A percentile compares a stretch with the other conserved stretches of the same genome.
Evolutionary conservation across 1,140 invertebrate species (phyloP).

Genomic region (Anagrus nilaparvatae): DNA sequence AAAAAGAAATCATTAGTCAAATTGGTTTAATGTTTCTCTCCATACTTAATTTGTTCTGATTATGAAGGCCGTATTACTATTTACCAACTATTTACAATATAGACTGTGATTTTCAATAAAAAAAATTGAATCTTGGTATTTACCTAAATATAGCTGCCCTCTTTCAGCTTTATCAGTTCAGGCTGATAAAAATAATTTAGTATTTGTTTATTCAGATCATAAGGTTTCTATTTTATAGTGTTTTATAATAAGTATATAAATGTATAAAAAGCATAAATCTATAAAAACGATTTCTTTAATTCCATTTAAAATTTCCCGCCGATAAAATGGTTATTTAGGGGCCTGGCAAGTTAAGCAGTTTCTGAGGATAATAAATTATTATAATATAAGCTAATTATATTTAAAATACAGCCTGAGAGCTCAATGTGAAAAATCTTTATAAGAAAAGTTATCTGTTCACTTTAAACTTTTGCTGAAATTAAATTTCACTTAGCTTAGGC

Average conservation of each 20-base stretch:
- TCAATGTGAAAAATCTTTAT: too few species aligned
- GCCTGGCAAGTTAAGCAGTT: too few species aligned
- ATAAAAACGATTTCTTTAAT: too few species aligned
- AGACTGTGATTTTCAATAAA: slow-evolving; percentile 23
- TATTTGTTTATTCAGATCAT: slow-evolving; percentile 61
- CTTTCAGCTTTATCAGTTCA: slow-evolving; percentile 58
- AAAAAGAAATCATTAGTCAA: slow-evolving; percentile 25
- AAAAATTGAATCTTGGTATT: slow-evolving; percentile 41
- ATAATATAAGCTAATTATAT: too few species aligned
- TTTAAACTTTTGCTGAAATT: too few species aligned
- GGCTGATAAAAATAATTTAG: slow-evolving; percentile 41
- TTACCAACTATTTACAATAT: slow-evolving; percentile 51
- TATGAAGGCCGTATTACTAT: slow-evolving; percentile 46
- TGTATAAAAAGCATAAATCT: slow-evolving; percentile 8
- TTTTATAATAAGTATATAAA: background rate
- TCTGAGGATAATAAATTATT: too few species aligned
- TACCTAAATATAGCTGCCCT: slow-evolving; percentile 55
- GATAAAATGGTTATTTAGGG: too few species aligned
- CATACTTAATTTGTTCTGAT: slow-evolving; percentile 53
- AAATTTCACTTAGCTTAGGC: too few species aligned
- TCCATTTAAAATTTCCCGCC: too few species aligned
- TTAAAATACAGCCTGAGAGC: too few species aligned
- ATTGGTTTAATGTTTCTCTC: slow-evolving; percentile 39
- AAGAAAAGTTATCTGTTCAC: too few species aligned
- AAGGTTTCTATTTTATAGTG: slow-evolving; percentile 39